phyloP scores from a whole-genome alignment of 2,113 vertebrate species.

The Anhinga rufa region DNA sequence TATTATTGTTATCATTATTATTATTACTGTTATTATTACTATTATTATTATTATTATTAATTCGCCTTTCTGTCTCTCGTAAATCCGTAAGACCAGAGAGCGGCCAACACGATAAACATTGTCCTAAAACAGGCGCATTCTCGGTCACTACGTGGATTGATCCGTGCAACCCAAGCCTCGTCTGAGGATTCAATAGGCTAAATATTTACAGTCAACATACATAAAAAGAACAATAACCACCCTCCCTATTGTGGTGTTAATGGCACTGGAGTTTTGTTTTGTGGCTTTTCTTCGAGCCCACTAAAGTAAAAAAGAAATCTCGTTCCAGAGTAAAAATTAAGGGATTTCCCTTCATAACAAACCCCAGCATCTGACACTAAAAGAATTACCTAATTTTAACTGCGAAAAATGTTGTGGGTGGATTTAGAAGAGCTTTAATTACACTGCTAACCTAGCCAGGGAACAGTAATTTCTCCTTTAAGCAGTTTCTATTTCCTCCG shows the following conservation, averaged over 20 bases:
- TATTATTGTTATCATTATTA: not conserved
- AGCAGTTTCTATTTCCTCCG: not conserved
- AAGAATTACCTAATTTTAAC: not conserved
- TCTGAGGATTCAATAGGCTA: constrained; percentile 17
- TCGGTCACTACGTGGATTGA: not conserved
- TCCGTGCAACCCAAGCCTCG: constrained; percentile 6
- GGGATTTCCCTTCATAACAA: not conserved
- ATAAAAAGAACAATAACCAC: constrained; percentile 29
- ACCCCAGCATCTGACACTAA: not conserved
- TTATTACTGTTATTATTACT: not conserved
- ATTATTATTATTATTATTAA: not conserved
- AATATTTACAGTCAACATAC: constrained; percentile 50
- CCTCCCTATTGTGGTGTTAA: constrained; percentile 38
- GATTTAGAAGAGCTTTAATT: constrained; percentile 8
- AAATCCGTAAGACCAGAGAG: constrained; percentile 8
- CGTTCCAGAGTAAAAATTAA: not conserved
- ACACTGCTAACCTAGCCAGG: not conserved
- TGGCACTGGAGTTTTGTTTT: not conserved
- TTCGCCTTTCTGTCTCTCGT: not conserved
- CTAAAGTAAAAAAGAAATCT: constrained; percentile 1
- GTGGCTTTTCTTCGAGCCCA: not conserved
- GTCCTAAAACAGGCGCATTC: not conserved
- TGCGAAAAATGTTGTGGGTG: not conserved
- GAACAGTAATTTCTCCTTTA: not conserved
- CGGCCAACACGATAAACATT: not conserved